phyloP scores from a whole-genome alignment of 2,888 invertebrate species.

The Epirrhoe tristata region DNA sequence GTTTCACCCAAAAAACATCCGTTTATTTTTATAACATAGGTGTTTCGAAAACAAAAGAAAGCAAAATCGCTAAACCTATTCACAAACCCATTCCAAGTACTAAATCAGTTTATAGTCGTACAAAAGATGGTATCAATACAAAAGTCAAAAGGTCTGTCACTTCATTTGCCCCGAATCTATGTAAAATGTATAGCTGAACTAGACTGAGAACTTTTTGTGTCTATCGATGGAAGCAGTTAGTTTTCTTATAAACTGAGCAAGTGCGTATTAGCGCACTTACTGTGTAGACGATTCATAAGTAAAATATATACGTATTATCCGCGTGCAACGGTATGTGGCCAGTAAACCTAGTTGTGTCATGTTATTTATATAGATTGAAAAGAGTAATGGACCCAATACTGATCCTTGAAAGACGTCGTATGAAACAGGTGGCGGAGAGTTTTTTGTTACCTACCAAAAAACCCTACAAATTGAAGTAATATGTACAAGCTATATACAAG shows the following conservation, averaged over 20 bases:
- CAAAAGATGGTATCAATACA: constrained; percentile 24
- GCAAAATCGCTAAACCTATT: constrained; percentile 2
- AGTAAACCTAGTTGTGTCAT: too few relatives aligned
- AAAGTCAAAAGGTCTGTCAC: constrained; percentile 19
- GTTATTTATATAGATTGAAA: too few relatives aligned
- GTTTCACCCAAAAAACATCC: neutral
- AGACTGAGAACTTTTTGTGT: neutral
- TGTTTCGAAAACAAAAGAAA: neutral
- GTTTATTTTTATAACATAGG: too few relatives aligned
- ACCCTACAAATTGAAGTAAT: neutral
- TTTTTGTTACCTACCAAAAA: too few relatives aligned
- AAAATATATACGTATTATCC: too few relatives aligned
- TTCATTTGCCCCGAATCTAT: neutral
- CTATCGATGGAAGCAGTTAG: neutral
- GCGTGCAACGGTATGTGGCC: too few relatives aligned
- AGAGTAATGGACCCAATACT: too few relatives aligned
- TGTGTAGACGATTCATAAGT: too few relatives aligned
- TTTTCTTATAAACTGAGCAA: neutral
- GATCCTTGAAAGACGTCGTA: too few relatives aligned
- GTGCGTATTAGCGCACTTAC: too few relatives aligned
- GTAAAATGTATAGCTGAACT: neutral
- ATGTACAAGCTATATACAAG: neutral
- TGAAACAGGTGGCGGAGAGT: too few relatives aligned
- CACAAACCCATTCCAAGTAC: constrained; percentile 10
- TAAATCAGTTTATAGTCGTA: constrained; percentile 17